Percentiles rank a stretch among this genome's conserved stretches.
These are phyloP conservation scores for Copidosoma floridanum DNA, from an alignment of 1,140 invertebrate species.

Conservation along the genomic window DNA sequence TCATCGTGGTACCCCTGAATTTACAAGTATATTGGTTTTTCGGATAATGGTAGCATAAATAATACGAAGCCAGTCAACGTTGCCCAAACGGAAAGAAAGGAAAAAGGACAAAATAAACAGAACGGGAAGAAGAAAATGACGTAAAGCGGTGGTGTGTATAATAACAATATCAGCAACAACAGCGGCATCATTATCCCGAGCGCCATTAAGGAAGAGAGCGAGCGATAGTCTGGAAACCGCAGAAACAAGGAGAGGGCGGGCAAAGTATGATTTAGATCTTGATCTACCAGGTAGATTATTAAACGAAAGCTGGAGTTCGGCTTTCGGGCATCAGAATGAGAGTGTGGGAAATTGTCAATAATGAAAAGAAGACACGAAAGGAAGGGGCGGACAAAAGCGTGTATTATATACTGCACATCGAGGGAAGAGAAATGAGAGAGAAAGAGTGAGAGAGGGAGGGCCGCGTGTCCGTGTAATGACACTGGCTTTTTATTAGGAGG, in stretches of 20 bases:
- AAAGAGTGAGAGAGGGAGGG: conserved; percentile 13
- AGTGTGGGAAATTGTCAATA: conserved; percentile 16
- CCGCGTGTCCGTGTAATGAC: conserved; percentile 34
- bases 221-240: neutral
- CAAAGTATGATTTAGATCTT: conserved; percentile 28
- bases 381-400: conserved; percentile 14
- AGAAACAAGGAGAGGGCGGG: conserved; percentile 7
- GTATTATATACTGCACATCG: neutral
- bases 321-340: neutral
- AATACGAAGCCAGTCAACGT: no score
- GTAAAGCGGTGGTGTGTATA: neutral
- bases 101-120: neutral
- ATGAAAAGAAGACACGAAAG: conserved; percentile 4
- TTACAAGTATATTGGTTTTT: no score
- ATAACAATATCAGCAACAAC: no score
- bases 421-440: conserved; percentile 18
- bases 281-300: conserved; percentile 27
- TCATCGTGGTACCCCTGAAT: no score
- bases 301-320: conserved; percentile 16
- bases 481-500: conserved; percentile 44
- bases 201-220: conserved; percentile 33
- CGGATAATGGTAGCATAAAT: no score
- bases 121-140: neutral
- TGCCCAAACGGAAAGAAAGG: conserved; percentile 7
- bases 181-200: conserved; percentile 26